Evolutionary conservation across 2,113 vertebrate species (phyloP).

Genomic region (Cacatua alba): DNA sequence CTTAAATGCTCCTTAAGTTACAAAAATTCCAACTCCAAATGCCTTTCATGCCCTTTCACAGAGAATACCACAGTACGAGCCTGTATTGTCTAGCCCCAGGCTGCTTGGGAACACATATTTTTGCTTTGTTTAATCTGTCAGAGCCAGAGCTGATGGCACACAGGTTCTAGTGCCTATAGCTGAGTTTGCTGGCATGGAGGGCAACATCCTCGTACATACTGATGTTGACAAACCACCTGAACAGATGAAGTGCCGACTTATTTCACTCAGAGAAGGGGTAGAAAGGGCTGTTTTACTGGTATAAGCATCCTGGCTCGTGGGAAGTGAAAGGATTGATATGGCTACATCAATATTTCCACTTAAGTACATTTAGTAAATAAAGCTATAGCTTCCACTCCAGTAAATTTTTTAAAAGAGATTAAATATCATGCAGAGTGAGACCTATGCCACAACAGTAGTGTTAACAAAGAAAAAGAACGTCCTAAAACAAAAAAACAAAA

Average conservation of each 20-base stretch:
- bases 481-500: not conserved
- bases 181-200: not conserved
- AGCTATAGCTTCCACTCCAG: not conserved
- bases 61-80: not conserved
- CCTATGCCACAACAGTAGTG: not conserved
- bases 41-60: not conserved
- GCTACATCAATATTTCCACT: not conserved
- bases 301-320: not conserved
- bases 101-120: not conserved
- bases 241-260: not conserved
- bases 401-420: not conserved
- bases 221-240: not conserved
- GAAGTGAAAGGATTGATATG: not conserved
- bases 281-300: not conserved
- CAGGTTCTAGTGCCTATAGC: fast-evolving
- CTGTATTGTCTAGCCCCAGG: not conserved
- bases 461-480: not conserved
- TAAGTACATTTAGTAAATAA: not conserved
- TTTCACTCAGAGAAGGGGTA: not conserved
- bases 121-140: not conserved
- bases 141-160: not conserved
- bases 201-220: not conserved
- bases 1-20: not conserved
- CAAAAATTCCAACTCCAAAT: not conserved
- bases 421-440: not conserved